phyloP scores from a whole-genome alignment of 2,888 invertebrate species.

The Ormyrus rosae region DNA sequence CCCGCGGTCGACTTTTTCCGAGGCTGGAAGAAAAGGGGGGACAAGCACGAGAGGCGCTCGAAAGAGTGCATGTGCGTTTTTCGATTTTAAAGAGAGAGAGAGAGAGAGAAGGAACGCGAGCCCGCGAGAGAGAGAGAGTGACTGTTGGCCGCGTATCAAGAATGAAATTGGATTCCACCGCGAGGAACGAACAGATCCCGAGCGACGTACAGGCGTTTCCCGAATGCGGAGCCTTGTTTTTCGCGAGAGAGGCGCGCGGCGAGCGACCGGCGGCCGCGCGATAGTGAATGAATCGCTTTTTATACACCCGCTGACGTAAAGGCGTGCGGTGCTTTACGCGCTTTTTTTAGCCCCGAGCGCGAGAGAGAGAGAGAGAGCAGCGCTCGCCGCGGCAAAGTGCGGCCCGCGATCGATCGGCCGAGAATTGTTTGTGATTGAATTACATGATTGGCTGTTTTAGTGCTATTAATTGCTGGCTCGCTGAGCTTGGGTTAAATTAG shows the following conservation, averaged over 20 bases:
- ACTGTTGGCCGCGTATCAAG: conserved; percentile 50
- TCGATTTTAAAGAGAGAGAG: conserved; percentile 3
- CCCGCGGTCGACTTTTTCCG: not conserved
- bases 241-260: not conserved
- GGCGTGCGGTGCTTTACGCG: too few relatives aligned
- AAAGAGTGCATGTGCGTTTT: conserved; percentile 8
- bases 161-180: conserved; percentile 45
- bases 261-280: too few relatives aligned
- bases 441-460: too few relatives aligned
- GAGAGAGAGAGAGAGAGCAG: too few relatives aligned
- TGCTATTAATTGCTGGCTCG: too few relatives aligned
- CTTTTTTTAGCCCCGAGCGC: too few relatives aligned
- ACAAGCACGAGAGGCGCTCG: not conserved
- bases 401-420: too few relatives aligned
- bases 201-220: not conserved
- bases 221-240: not conserved
- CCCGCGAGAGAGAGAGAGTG: conserved; percentile 1
- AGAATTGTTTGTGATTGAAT: too few relatives aligned
- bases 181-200: conserved; percentile 13
- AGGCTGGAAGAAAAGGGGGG: too few relatives aligned
- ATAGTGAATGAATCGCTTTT: conserved; percentile 21
- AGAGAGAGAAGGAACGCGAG: not conserved
- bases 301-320: not conserved
- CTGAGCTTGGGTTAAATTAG: too few relatives aligned
- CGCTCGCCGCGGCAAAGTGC: too few relatives aligned